Evolutionary conservation across 2,888 invertebrate species (phyloP).

Genomic region (Malacosoma neustria): DNA sequence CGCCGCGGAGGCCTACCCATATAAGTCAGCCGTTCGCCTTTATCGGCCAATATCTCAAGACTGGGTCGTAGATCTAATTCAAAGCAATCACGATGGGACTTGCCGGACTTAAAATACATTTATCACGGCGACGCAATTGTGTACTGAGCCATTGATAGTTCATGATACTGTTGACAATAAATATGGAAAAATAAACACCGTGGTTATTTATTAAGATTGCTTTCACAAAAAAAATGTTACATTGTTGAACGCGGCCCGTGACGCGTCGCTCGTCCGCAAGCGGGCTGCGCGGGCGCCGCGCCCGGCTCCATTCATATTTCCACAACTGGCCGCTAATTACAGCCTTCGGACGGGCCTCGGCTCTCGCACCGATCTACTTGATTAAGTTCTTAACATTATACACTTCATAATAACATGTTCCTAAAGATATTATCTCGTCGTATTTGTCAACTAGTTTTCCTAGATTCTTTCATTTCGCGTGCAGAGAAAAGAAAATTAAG

Average conservation of each 20-base stretch:
- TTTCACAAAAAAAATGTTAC: slow-evolving; percentile 13
- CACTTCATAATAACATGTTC: slow-evolving; percentile 4
- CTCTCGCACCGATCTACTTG: slow-evolving; percentile 35
- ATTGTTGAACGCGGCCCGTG: slow-evolving; percentile 10
- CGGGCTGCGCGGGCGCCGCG: slow-evolving; percentile 11
- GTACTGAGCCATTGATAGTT: no score
- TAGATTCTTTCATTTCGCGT: slow-evolving; percentile 3
- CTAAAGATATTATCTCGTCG: slow-evolving; percentile 1
- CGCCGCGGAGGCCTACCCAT: slow-evolving; percentile 31
- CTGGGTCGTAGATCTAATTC: slow-evolving; percentile 43
- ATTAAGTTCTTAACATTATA: slow-evolving; percentile 56
- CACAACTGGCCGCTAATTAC: slow-evolving; percentile 61
- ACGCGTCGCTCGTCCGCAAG: slow-evolving; percentile 4
- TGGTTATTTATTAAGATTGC: slow-evolving; percentile 4
- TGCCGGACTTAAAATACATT: slow-evolving; percentile 28
- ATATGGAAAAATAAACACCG: no score
- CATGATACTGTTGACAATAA: no score
- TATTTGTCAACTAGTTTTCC: slow-evolving; percentile 5
- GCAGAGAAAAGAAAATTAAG: slow-evolving; percentile 11
- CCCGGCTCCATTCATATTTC: slow-evolving; percentile 54
- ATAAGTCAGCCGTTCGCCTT: slow-evolving; percentile 43
- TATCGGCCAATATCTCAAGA: slow-evolving; percentile 47
- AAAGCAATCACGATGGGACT: slow-evolving; percentile 40
- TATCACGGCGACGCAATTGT: slow-evolving; percentile 18
- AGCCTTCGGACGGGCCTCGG: slow-evolving; percentile 26